Percentiles rank a stretch among this genome's conserved stretches.
Conservation (phyloP, 2,113 vertebrate species). For the Misgurnus mizolepis region DNA sequence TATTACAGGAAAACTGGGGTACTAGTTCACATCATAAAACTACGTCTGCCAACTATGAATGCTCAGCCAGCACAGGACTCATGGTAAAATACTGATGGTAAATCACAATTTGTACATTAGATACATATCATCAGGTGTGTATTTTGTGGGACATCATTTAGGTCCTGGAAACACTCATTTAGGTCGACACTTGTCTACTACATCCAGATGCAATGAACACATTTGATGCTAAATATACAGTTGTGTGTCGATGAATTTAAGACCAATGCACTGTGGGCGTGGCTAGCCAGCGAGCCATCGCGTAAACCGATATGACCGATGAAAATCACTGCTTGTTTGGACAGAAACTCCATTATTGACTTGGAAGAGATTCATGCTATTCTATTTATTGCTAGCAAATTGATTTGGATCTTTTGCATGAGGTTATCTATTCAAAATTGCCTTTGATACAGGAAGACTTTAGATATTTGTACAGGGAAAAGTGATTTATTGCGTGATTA, state of each 20-base stretch:
- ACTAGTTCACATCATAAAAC: slow-evolving; percentile 20
- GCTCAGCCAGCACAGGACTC: slow-evolving; percentile 33
- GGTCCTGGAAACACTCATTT: background rate
- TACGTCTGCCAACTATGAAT: slow-evolving; percentile 35
- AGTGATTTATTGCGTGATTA: slow-evolving; percentile 28
- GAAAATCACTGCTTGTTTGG: too few relatives aligned
- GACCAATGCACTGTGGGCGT: background rate
- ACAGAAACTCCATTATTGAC: too few relatives aligned
- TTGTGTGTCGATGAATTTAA: background rate
- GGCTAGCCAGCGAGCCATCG: background rate
- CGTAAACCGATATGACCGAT: background rate
- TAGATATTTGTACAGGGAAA: background rate
- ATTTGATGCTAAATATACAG: background rate
- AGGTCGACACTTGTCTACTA: background rate
- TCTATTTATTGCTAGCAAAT: slow-evolving; percentile 70
- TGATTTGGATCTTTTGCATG: slow-evolving; percentile 56
- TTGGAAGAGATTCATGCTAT: too few relatives aligned
- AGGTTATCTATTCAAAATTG: slow-evolving; percentile 22
- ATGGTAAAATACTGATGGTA: slow-evolving; percentile 21
- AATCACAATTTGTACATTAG: slow-evolving; percentile 58
- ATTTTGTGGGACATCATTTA: background rate
- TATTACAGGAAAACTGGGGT: slow-evolving; percentile 22
- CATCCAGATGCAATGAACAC: background rate
- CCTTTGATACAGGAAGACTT: slow-evolving; percentile 47
- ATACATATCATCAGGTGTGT: slow-evolving; percentile 53